These are phyloP conservation scores for Nymphicus hollandicus DNA, from an alignment of 2,113 vertebrate genomes.

Conservation along the genomic window DNA sequence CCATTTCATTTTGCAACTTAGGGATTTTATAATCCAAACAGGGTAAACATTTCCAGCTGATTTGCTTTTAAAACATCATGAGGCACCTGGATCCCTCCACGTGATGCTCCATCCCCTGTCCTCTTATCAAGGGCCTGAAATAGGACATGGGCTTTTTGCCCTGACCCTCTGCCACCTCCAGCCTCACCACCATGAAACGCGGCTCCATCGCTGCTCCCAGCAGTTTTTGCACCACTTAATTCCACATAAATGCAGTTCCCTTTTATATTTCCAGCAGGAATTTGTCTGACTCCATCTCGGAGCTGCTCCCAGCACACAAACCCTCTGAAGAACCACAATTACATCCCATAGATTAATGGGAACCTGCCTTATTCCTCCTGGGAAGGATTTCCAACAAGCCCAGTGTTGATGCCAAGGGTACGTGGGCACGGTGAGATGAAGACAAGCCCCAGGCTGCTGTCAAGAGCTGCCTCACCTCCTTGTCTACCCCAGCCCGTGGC, in stretches of 20 bases:
- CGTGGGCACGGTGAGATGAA: rapidly evolving
- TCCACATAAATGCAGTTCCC: not conserved
- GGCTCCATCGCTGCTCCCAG: not conserved
- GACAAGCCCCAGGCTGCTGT: not conserved
- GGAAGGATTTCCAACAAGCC: not conserved
- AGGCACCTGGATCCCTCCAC: not conserved
- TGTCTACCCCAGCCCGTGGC: not conserved
- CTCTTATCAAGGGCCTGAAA: rapidly evolving
- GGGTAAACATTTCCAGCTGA: not conserved
- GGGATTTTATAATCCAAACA: not conserved
- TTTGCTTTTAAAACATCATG: not conserved
- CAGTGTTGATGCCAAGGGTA: not conserved
- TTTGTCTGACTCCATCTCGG: not conserved
- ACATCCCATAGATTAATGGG: not conserved
- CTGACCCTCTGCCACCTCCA: not conserved
- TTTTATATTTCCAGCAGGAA: not conserved
- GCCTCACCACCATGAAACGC: not conserved
- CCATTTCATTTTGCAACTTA: constrained; percentile 34
- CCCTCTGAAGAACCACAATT: not conserved
- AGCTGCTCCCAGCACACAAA: not conserved
- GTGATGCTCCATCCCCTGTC: not conserved
- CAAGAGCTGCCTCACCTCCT: not conserved
- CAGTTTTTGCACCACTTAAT: not conserved
- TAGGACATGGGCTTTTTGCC: not conserved
- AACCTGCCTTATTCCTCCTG: not conserved